Percentiles rank a stretch among this genome's conserved stretches.
phyloP scores from a whole-genome alignment of 2,797 vertebrate species.

The Enteromius treurensis region DNA sequence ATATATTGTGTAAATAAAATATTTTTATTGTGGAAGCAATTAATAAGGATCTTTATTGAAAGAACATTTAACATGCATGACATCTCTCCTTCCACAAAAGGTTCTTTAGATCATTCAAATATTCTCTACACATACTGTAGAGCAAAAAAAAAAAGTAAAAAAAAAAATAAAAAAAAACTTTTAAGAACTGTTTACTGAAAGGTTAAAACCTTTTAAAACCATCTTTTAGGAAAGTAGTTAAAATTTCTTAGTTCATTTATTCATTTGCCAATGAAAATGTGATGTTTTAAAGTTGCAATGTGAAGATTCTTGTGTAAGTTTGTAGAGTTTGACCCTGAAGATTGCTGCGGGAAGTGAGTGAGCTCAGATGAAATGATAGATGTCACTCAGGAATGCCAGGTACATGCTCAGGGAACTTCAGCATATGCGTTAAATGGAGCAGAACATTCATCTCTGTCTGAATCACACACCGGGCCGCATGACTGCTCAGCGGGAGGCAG shows the following conservation, averaged over 20 bases:
- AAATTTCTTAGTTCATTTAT: neutral
- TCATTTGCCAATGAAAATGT: neutral
- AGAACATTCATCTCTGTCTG: slow-evolving; percentile 58
- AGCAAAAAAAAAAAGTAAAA: too few species aligned
- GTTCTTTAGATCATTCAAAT: neutral
- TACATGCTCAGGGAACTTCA: slow-evolving; percentile 41
- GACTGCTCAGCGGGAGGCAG: slow-evolving; percentile 44
- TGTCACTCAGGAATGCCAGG: slow-evolving; percentile 55
- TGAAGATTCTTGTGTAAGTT: neutral
- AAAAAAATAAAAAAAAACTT: too few species aligned
- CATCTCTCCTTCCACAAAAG: neutral
- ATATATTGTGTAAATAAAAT: too few species aligned
- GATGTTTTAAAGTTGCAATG: neutral
- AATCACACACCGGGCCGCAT: slow-evolving; percentile 51
- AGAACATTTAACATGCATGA: neutral
- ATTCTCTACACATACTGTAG: too few species aligned
- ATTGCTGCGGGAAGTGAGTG: slow-evolving; percentile 20
- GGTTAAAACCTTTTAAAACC: too few species aligned
- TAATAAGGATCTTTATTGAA: neutral
- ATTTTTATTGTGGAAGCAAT: too few species aligned
- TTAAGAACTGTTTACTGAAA: too few species aligned
- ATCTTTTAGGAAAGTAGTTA: neutral
- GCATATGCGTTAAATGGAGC: slow-evolving; percentile 62
- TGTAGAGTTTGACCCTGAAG: slow-evolving; percentile 12
- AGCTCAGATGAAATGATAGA: slow-evolving; percentile 53